Conservation (phyloP, 2,888 invertebrate genomes). For the Ditula angustiorana region DNA sequence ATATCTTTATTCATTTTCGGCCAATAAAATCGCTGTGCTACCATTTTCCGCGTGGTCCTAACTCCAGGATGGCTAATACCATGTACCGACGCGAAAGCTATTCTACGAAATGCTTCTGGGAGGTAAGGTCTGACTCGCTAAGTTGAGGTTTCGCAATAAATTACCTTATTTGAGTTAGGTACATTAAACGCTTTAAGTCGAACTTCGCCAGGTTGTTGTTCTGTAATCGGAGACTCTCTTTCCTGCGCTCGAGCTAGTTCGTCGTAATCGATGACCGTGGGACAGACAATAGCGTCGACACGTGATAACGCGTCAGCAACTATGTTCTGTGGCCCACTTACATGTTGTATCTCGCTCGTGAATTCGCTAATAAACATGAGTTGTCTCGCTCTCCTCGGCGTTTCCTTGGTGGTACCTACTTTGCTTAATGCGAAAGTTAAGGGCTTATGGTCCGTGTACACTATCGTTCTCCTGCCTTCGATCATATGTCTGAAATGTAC, state of each 20-base stretch:
- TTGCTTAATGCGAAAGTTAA: background rate
- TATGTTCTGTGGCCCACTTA: constrained; percentile 39
- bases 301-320: constrained; percentile 44
- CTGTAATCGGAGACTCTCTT: constrained; percentile 37
- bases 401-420: constrained; percentile 36
- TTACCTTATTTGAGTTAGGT: constrained; percentile 14
- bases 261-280: background rate
- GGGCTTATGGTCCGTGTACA: constrained; percentile 10
- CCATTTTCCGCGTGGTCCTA: background rate
- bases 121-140: constrained; percentile 43
- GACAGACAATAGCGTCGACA: constrained; percentile 28
- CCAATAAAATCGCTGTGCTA: background rate
- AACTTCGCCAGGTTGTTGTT: constrained; percentile 22
- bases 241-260: constrained; percentile 20
- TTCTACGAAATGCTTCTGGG: constrained; percentile 38
- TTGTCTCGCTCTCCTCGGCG: constrained; percentile 41
- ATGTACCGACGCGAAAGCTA: constrained; percentile 42
- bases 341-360: constrained; percentile 41
- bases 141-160: constrained; percentile 43
- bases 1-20: background rate
- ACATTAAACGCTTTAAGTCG: constrained; percentile 31
- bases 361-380: constrained; percentile 45
- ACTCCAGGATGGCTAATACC: constrained; percentile 26
- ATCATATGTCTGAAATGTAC: constrained; percentile 40
- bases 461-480: constrained; percentile 34